Conservation (phyloP, 2,797 vertebrate genomes). For the Fringilla coelebs region DNA sequence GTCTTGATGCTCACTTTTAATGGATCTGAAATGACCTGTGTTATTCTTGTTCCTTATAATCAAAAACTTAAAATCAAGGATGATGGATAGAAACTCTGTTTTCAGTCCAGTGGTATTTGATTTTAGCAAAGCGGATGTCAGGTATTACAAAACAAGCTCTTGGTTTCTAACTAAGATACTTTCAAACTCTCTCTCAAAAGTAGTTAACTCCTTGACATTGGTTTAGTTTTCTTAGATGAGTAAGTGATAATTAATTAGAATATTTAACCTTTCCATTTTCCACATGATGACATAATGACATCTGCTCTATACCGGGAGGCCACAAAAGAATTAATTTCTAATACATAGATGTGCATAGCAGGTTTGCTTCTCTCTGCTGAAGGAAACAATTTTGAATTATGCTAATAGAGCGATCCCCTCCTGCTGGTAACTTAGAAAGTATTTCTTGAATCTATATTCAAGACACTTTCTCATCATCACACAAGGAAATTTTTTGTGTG, state of each 20-base stretch:
- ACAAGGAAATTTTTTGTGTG: neutral
- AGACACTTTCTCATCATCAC: neutral
- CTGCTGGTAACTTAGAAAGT: neutral
- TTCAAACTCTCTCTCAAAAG: neutral
- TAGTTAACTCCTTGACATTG: neutral
- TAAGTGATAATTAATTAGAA: neutral
- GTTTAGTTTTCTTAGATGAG: neutral
- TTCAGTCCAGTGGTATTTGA: neutral
- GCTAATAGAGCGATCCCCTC: neutral
- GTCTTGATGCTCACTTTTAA: neutral
- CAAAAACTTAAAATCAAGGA: neutral
- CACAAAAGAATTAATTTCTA: neutral
- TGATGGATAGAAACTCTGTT: neutral
- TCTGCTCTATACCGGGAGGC: neutral
- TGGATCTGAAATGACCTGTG: neutral
- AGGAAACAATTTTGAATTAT: neutral
- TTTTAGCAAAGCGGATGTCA: neutral
- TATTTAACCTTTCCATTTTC: neutral
- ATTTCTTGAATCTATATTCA: neutral
- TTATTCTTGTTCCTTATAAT: neutral
- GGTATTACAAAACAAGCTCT: neutral
- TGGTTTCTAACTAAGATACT: neutral
- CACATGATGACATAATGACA: neutral
- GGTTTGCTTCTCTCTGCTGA: neutral
- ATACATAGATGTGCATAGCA: neutral